Evolutionary conservation across 2,888 invertebrate species (phyloP), one percentile per base, ranked within the genome.

Genomic region (Sinelater perroti): DNA sequence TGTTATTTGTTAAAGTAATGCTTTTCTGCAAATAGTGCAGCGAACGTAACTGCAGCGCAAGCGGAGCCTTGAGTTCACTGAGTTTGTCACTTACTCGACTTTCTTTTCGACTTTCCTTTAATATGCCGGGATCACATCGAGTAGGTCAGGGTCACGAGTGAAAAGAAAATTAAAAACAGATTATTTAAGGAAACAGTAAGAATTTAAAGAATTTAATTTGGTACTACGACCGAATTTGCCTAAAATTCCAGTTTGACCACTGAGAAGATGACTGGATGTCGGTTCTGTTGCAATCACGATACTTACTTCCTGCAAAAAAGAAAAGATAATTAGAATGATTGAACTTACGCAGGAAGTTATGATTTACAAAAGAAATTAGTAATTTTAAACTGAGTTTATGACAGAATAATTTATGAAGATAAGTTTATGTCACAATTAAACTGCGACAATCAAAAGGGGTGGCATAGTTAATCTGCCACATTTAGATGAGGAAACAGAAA

Each of bases 221-320:
- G n/a, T n/a, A n/a, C n/a, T n/a, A n/a, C n/a, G n/a, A n/a, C n/a
- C n/a, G n/a, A n/a, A n/a, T n/a, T n/a, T n/a, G n/a, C n/a, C n/a
- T n/a, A n/a, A n/a, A n/a, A n/a, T n/a, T n/a, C n/a, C n/a, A n/a
- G n/a, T n/a, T n/a, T n/a, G n/a, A n/a, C n/a, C n/a, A n/a, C n/a
- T n/a, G n/a, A n/a, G n/a, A n/a, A 16, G 14, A 8, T 7, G 35
- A 10, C 2, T 35, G 17, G 3, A 35, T 16, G n/a, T 1, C 13
- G 35, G 8, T 18, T 20, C 40, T 8, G 35, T n/a, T 35, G 35
- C 10, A 2, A 35, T 16, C 13, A 20, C 7, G 49, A 36, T 76
- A 81, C 81, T 81, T 81, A 81, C 81, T 81, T 81, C 78, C 81
- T 81, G 81, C 51, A 81, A 81, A 76, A 71, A 73, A 70, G 74